phyloP scores from a whole-genome alignment of 1,140 invertebrate species.

The Bombus soroeensis region DNA sequence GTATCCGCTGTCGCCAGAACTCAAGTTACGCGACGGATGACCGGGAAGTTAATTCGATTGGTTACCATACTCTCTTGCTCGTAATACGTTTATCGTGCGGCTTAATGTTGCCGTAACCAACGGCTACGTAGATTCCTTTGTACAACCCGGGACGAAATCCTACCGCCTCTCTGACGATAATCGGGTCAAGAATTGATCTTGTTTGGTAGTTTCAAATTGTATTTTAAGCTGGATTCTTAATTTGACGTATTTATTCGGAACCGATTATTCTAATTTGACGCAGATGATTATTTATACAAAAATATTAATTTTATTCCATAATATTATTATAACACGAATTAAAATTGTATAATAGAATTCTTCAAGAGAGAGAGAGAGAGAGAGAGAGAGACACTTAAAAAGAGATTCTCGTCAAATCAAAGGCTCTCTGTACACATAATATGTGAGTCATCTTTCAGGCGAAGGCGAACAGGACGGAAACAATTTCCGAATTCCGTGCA shows the following conservation, averaged over 20 bases:
- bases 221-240: background rate
- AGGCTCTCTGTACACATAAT: background rate
- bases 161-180: background rate
- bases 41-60: constrained; percentile 64
- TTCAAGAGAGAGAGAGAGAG: background rate
- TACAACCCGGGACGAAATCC: background rate
- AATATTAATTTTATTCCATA: background rate
- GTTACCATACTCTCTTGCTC: constrained; percentile 52
- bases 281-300: background rate
- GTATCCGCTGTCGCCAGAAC: constrained; percentile 43
- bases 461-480: constrained; percentile 29
- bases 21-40: constrained; percentile 55
- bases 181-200: background rate
- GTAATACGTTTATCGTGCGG: constrained; percentile 55
- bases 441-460: background rate
- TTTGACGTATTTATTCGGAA: background rate
- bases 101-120: constrained; percentile 51
- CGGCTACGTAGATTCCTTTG: constrained; percentile 37
- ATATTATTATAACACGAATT: background rate
- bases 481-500: constrained; percentile 47
- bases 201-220: background rate
- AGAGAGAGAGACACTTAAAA: background rate
- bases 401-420: background rate
- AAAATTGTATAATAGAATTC: background rate
- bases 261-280: background rate